Base-by-base conservation (phyloP, 2,888 invertebrate species). In the Encarsia formosa region DNA sequence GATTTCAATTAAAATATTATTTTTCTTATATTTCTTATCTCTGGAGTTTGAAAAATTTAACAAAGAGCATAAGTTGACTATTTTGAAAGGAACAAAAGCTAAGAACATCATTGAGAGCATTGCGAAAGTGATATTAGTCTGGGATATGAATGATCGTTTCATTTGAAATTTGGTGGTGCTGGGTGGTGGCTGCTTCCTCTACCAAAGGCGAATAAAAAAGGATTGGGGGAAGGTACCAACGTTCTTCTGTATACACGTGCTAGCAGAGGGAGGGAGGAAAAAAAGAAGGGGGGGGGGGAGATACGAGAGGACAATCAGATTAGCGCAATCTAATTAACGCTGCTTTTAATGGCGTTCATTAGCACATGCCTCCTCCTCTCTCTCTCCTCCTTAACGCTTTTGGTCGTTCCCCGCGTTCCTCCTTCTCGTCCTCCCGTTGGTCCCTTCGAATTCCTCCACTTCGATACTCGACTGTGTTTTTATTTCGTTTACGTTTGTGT, bases 331-430 rank as follows among this genome's bases (percentile, higher is more conserved):
- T 73, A 73, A 73, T 73, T 73, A 73, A 72, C 72, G 71, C 70
- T 71, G 72, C 72, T 72, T 73, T 73, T 73, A 73, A 73, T 72
- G 71, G 72, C 71, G 67, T 73, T 73, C 72, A 71, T 73, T 73
- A 72, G 72, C 71, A 72, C 71, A 71, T 65, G 69, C 63, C 66
- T 58, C 58, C 60, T 56, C 50, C 52, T 50, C 42, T 55, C 53
- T 47, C 38, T 44, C 54, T 56, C 29, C 13, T 38, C 56, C 49
- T 49, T 47, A 52, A 57, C 59, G 60, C 54, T 54, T 51, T 59
- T 43, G 49, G 52, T 53, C 52, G 54, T 46, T 42, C 49, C 41
- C 54, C 38, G 52, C 52, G 45, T 59, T 29, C 20, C 26, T n/a
- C 29, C 37, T 5, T 16, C 16, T 16, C n/a, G 3, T 26, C 19